These are phyloP conservation scores for Blastobasis lacticolella DNA, from an alignment of 2,888 invertebrate genomes.

Conservation along the genomic window DNA sequence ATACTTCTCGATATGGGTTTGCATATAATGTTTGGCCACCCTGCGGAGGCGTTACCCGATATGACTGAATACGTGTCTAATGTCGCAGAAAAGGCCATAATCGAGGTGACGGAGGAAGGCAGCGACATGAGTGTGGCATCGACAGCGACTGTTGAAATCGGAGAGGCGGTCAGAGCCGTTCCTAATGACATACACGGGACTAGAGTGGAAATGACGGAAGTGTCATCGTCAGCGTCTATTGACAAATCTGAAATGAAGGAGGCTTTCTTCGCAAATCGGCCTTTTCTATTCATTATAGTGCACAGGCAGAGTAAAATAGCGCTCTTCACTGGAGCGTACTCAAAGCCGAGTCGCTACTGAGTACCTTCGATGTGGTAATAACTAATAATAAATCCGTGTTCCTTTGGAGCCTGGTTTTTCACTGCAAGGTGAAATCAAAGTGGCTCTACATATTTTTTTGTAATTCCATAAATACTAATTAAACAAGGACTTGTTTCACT, in stretches of 20 bases:
- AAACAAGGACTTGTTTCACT: too few relatives aligned
- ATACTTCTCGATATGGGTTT: constrained; percentile 54
- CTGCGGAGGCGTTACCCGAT: constrained; percentile 33
- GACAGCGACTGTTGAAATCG: constrained; percentile 25
- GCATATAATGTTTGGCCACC: constrained; percentile 37
- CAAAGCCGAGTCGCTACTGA: constrained; percentile 40
- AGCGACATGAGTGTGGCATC: constrained; percentile 39
- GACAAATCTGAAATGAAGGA: neutral
- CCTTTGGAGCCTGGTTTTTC: too few relatives aligned
- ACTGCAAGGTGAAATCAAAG: too few relatives aligned
- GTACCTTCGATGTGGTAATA: too few relatives aligned
- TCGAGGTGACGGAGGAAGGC: constrained; percentile 56
- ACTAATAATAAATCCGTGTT: too few relatives aligned
- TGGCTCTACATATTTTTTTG: too few relatives aligned
- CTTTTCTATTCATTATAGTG: constrained; percentile 56
- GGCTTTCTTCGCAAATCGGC: constrained; percentile 40
- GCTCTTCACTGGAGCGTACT: constrained; percentile 54
- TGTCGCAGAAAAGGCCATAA: constrained; percentile 53
- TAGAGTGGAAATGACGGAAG: too few relatives aligned
- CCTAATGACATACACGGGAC: too few relatives aligned
- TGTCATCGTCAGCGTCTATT: too few relatives aligned
- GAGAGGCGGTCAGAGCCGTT: constrained; percentile 1
- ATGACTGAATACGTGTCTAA: constrained; percentile 44
- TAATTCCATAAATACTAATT: too few relatives aligned
- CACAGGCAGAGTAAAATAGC: constrained; percentile 40